Conservation (phyloP, 2,113 vertebrate species). For the Hippocampus guttulatus region DNA sequence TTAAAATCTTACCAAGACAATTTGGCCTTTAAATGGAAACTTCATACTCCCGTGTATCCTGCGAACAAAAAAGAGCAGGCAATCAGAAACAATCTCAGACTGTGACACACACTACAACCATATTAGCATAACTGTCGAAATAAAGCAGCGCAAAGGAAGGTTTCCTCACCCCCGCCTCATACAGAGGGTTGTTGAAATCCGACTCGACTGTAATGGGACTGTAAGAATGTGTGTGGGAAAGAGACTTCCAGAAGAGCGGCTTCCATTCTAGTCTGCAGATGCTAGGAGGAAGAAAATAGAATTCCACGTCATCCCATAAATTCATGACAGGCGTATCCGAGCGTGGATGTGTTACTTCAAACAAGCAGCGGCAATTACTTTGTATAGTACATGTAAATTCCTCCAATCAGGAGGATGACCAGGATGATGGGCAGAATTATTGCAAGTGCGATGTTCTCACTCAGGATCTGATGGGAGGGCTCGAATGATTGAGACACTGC, state of each 20-base stretch:
- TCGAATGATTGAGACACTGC: conserved; percentile 85
- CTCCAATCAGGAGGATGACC: conserved; percentile 86
- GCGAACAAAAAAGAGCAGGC: conserved; percentile 27
- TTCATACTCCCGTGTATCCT: conserved; percentile 89
- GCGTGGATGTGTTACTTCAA: not conserved
- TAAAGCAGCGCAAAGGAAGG: not conserved
- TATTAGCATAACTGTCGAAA: not conserved
- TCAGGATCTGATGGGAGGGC: conserved; percentile 83
- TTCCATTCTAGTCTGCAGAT: conserved; percentile 84
- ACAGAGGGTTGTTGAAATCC: conserved; percentile 91
- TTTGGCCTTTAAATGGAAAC: conserved; percentile 80
- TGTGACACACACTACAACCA: not conserved
- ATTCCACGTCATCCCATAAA: not conserved
- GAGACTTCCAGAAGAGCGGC: conserved; percentile 85
- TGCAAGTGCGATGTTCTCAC: conserved; percentile 86
- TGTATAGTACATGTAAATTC: conserved; percentile 90
- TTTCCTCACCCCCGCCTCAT: conserved; percentile 84
- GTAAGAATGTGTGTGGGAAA: conserved; percentile 87
- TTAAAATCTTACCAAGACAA: conserved; percentile 32
- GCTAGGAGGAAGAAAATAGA: conserved; percentile 41
- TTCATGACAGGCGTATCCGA: too few relatives aligned
- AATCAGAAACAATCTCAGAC: not conserved
- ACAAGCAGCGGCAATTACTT: conserved; percentile 72
- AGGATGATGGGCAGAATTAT: conserved; percentile 87
- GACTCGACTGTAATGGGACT: conserved; percentile 90